Percentiles rank a stretch among this genome's conserved stretches.
phyloP scores from a whole-genome alignment of 2,797 vertebrate genomes.

The Smutsia gigantea region DNA sequence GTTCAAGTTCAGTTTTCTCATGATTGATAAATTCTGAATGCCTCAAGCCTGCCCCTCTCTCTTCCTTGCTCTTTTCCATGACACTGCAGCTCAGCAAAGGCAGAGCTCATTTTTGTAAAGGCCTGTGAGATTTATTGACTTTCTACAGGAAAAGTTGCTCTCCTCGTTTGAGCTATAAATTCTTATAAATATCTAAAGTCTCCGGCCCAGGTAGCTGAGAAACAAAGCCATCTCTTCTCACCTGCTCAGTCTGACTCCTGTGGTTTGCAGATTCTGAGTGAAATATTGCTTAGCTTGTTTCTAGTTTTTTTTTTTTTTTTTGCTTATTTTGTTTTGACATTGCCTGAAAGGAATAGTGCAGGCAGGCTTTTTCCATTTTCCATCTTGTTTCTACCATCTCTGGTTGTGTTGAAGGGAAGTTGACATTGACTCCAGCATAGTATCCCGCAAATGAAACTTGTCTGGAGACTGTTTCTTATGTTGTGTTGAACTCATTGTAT shows the following conservation, averaged over 20 bases:
- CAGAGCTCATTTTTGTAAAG: neutral
- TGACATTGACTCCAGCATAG: neutral
- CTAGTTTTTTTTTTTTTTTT: neutral
- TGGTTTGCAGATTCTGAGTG: neutral
- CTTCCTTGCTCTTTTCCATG: neutral
- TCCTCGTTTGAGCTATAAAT: constrained; percentile 18
- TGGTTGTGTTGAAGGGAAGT: neutral
- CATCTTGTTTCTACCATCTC: neutral
- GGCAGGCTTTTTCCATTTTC: neutral
- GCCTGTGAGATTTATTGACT: neutral
- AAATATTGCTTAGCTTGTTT: neutral
- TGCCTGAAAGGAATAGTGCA: neutral
- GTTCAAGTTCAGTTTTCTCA: neutral
- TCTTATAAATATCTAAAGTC: neutral
- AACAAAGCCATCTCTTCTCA: neutral
- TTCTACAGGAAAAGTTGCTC: neutral
- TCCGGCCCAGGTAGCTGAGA: neutral
- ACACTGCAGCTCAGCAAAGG: neutral
- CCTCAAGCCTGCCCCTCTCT: neutral
- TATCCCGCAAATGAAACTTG: neutral
- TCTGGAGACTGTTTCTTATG: neutral
- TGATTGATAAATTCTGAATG: neutral
- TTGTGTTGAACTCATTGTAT: neutral
- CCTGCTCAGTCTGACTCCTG: neutral
- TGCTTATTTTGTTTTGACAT: neutral